Base-by-base conservation (phyloP, 2,113 vertebrate species). In the Urocolius indicus region DNA sequence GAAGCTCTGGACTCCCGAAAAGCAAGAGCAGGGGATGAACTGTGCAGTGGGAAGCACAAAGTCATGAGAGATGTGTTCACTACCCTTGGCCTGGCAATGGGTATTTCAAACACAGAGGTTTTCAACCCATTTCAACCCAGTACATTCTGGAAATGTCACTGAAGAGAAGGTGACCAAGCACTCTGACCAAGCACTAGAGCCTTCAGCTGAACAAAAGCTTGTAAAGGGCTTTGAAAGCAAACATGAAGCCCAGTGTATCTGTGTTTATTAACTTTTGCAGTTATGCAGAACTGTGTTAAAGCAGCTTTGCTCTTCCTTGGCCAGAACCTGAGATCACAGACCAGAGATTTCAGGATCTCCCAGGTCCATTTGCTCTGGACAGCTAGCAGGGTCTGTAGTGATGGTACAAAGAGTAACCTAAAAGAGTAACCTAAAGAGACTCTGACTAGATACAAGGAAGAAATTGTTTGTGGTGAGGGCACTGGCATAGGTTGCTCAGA, bases 31-130 rank as follows among this genome's bases (percentile, higher is more conserved):
- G 52, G 52, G n/a, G 16, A 23, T n/a, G 51, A 81, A 30, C 36
- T 2, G 1, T 23, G 30, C 7, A 22, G 12, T 8, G 36, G 13
- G 65, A 54, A 41, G 13, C n/a, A 54, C 1, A 1, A 1, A 36
- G 43, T 36, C 27, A 27, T 16, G 29, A 41, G 63, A 22, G 30
- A 73, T 48, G 21, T 24, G 67, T 67, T n/a, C 38, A 24, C 13
- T 51, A 20, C 57, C 27, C 69, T 27, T 38, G 32, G 58, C 43
- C 30, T 29, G 58, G 21, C 43, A 57, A 41, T 5, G n/a, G 9
- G 9, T 11, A 15, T 78, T 78, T 51, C 36, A 58, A 52, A 72
- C 2, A 11, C 49, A 57, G 54, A 32, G 13, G n/a, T n/a, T 46
- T 67, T 71, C 38, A 41, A 41, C 38, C 38, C 27, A 63, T 63